Base-by-base conservation (phyloP, 1,140 invertebrate species). In the Lordiphosa mommai region DNA sequence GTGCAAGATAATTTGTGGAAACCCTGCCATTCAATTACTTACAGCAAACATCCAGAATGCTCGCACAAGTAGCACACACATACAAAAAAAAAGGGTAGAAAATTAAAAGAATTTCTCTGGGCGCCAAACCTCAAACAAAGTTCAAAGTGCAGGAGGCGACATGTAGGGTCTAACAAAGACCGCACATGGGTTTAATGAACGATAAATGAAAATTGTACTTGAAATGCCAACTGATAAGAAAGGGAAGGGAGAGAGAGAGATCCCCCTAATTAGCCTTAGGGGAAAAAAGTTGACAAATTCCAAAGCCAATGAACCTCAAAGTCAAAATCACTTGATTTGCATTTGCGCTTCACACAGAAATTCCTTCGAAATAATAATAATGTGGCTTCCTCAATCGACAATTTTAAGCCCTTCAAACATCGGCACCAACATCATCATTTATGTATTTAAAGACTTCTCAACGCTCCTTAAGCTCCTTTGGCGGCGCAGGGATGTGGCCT, bases 371-470 rank as follows among this genome's bases (percentile, higher is more conserved):
- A 57, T 55, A 41, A 59, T n/a, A n/a, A n/a, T 64, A 52, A 65
- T 61, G 56, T 61, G 44, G 46, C 43, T 59, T 41, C 12, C 23
- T 66, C 44, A 53, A 50, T 49, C 53, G 27, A 48, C 46, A 70
- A 58, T 55, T 55, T 68, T 60, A 82, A 76, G 53, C 47, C 66
- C 46, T 66, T 68, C 14, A 36, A 32, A 59, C 47, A n/a, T n/a
- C n/a, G n/a, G n/a, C n/a, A n/a, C n/a, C n/a, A n/a, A n/a, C n/a
- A 41, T 29, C 56, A 69, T 79, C 64, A 82, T 56, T 82, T 79
- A 82, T 70, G 23, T 23, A 43, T 43, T 43, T 17, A 43, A 29
- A 43, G 16, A 20, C 20, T 12, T 12, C 23, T 74, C 49, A 68
- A 37, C 29, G 34, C 37, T n/a, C n/a, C n/a, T 47, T 58, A 38